Percentiles rank a stretch among this genome's conserved stretches.
Evolutionary conservation across 2,888 invertebrate genomes (phyloP).

Genomic region (Cryptus viduatorius): DNA sequence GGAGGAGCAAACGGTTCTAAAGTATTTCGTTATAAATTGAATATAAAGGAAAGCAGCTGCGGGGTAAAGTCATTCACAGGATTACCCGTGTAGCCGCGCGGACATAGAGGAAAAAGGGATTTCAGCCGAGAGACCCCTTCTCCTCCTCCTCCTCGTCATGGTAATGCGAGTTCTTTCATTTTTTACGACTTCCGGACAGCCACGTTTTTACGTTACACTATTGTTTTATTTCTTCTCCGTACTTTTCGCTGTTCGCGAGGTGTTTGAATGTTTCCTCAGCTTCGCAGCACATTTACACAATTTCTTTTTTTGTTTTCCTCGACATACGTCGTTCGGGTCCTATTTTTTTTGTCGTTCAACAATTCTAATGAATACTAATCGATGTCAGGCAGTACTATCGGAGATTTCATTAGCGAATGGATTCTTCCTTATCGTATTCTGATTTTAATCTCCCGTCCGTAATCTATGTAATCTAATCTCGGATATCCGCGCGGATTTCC

Average conservation of each 20-base stretch:
- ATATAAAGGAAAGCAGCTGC: not conserved
- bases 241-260: conserved; percentile 1
- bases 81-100: not conserved
- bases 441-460: not conserved
- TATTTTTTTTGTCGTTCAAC: not conserved
- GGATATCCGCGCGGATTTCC: conserved; percentile 34
- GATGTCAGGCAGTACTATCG: not conserved
- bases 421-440: not conserved
- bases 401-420: not conserved
- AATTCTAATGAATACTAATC: conserved; percentile 21
- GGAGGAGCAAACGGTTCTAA: not conserved
- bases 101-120: conserved; percentile 7
- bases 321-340: not conserved
- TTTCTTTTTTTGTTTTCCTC: not conserved
- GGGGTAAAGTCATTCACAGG: conserved; percentile 1
- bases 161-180: conserved; percentile 53
- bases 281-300: not conserved
- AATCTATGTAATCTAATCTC: conserved; percentile 45
- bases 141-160: conserved; percentile 53
- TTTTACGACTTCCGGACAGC: conserved; percentile 36
- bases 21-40: conserved; percentile 4
- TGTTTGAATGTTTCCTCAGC: not conserved
- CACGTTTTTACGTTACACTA: conserved; percentile 46
- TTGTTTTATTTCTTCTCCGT: conserved; percentile 42
- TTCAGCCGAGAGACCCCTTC: not conserved